These are phyloP conservation scores for Cryptomyrus ogoouensis DNA, from an alignment of 2,113 vertebrate species.

Conservation along the genomic window DNA sequence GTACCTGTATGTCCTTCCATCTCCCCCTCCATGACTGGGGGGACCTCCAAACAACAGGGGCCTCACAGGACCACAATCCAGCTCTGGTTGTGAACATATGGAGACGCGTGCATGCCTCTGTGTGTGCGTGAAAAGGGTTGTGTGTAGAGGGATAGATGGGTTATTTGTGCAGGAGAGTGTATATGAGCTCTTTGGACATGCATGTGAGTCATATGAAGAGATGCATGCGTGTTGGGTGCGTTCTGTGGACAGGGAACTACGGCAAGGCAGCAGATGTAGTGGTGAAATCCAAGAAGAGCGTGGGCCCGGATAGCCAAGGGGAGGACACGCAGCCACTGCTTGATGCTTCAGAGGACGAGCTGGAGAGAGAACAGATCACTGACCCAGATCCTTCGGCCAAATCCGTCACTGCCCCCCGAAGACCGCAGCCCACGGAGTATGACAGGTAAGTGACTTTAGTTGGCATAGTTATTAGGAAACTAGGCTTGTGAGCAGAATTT, in stretches of 20 bases:
- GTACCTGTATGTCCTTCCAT: background rate
- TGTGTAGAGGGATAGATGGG: background rate
- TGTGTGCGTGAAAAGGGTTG: background rate
- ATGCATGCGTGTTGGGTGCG: background rate
- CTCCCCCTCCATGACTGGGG: background rate
- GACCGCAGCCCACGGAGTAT: slow-evolving; percentile 68
- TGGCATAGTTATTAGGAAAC: background rate
- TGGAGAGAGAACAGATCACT: slow-evolving; percentile 54
- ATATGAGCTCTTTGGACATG: background rate
- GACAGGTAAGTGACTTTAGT: slow-evolving; percentile 45
- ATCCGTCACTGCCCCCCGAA: slow-evolving; percentile 62
- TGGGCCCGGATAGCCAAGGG: slow-evolving; percentile 42
- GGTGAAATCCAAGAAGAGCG: slow-evolving; percentile 52
- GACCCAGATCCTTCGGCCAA: slow-evolving; percentile 49
- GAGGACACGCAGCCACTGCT: slow-evolving; percentile 60
- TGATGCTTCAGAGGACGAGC: slow-evolving; percentile 53
- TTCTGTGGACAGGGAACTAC: slow-evolving; percentile 64
- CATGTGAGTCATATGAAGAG: background rate
- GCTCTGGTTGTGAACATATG: background rate
- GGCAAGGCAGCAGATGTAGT: slow-evolving; percentile 67
- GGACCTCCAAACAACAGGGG: background rate
- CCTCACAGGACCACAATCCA: background rate
- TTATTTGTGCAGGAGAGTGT: background rate
- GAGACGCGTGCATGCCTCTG: background rate
- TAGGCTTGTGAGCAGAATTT: background rate